These are phyloP conservation scores for Theonella swinhoei DNA, from an alignment of 37 sponge, comb jelly and placozoan species.

Conservation along the genomic window DNA sequence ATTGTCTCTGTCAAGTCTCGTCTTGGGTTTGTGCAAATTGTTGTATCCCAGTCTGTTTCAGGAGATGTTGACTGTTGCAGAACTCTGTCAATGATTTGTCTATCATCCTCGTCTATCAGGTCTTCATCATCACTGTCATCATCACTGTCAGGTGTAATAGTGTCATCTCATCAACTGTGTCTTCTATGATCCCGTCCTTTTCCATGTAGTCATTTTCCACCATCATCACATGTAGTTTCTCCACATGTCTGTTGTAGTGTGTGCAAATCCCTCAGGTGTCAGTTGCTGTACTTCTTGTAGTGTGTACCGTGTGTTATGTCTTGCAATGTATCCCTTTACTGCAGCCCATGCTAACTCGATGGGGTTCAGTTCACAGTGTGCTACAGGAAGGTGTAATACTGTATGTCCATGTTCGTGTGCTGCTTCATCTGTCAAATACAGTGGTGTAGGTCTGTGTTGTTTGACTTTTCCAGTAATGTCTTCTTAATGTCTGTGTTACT, in stretches of 20 bases:
- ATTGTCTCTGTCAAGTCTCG: no score
- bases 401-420: background rate
- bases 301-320: background rate
- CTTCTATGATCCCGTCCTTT: background rate
- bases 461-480: background rate
- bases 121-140: constrained; percentile 3
- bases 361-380: no score
- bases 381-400: no score
- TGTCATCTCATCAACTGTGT: background rate
- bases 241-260: background rate
- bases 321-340: background rate
- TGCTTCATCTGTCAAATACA: background rate
- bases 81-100: background rate
- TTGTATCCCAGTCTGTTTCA: no score
- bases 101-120: background rate
- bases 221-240: background rate
- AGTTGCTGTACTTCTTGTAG: background rate
- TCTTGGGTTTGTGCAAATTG: no score
- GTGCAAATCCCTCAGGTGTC: constrained; percentile 8
- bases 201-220: background rate
- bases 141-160: background rate
- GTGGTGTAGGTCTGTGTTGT: background rate
- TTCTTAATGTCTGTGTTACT: background rate
- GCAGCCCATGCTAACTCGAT: no score
- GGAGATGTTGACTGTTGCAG: no score